Conservation (phyloP, 2,797 vertebrate genomes). For the Myripristis murdjan region DNA sequence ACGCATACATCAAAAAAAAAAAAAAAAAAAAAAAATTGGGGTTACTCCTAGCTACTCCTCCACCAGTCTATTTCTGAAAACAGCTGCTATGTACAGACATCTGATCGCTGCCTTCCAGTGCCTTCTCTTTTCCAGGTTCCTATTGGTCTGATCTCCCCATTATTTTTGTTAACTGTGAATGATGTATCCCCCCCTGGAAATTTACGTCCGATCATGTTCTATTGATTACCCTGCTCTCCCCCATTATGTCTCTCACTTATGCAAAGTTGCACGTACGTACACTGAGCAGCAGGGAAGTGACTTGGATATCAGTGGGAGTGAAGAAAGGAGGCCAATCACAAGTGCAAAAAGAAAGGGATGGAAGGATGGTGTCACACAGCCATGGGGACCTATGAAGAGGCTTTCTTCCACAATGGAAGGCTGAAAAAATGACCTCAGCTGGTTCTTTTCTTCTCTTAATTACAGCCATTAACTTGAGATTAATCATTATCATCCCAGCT, state of each 20-base stretch:
- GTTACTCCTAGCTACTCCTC: too few relatives aligned
- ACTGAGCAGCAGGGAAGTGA: slow-evolving; percentile 16
- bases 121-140: slow-evolving; percentile 14
- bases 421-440: slow-evolving; percentile 46
- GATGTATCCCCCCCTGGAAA: slow-evolving; percentile 23
- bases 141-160: slow-evolving; percentile 11
- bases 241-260: slow-evolving; percentile 22
- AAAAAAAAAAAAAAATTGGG: too few relatives aligned
- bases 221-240: slow-evolving; percentile 28
- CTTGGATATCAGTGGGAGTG: background rate
- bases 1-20: background rate
- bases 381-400: slow-evolving; percentile 15
- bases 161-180: slow-evolving; percentile 20
- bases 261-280: slow-evolving; percentile 21
- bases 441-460: slow-evolving; percentile 58
- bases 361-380: slow-evolving; percentile 46
- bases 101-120: slow-evolving; percentile 21
- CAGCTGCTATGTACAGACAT: background rate
- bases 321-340: slow-evolving; percentile 20
- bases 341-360: slow-evolving; percentile 32
- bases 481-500: slow-evolving; percentile 55
- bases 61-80: too few relatives aligned
- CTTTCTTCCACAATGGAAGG: slow-evolving; percentile 25
- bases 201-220: slow-evolving; percentile 45
- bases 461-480: slow-evolving; percentile 55